Evolutionary conservation across 2,797 vertebrate species (phyloP).

Genomic region (Tinamus major): DNA sequence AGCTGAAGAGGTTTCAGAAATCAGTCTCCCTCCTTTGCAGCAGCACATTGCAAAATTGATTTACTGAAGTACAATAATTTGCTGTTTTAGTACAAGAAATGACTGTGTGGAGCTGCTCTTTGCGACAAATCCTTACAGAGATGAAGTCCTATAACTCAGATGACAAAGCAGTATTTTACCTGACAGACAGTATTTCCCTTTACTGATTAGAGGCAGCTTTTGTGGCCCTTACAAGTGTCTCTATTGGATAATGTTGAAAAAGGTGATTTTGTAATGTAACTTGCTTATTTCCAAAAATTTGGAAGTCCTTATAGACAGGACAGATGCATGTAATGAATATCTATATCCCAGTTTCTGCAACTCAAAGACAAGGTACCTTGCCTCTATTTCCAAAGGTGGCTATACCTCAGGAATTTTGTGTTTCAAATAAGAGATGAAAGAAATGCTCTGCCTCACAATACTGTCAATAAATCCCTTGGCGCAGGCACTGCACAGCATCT

Average conservation of each 20-base stretch:
- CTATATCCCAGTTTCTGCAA: not conserved
- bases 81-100: not conserved
- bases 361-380: not conserved
- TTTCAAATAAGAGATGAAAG: not conserved
- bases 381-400: not conserved
- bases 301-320: not conserved
- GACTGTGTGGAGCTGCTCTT: not conserved
- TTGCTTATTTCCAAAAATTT: not conserved
- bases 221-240: not conserved
- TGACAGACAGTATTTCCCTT: not conserved
- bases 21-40: not conserved
- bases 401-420: not conserved
- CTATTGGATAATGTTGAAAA: not conserved
- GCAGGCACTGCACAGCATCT: not conserved
- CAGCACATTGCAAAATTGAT: not conserved
- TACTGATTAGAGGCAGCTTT: not conserved
- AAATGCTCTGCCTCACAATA: not conserved
- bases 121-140: not conserved
- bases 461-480: not conserved
- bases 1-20: not conserved
- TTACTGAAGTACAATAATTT: not conserved
- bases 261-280: not conserved
- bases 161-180: not conserved
- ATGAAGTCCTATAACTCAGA: not conserved
- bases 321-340: not conserved